Evolutionary conservation across 2,888 invertebrate species (phyloP).

Genomic region (Oscheius myriophilus): DNA sequence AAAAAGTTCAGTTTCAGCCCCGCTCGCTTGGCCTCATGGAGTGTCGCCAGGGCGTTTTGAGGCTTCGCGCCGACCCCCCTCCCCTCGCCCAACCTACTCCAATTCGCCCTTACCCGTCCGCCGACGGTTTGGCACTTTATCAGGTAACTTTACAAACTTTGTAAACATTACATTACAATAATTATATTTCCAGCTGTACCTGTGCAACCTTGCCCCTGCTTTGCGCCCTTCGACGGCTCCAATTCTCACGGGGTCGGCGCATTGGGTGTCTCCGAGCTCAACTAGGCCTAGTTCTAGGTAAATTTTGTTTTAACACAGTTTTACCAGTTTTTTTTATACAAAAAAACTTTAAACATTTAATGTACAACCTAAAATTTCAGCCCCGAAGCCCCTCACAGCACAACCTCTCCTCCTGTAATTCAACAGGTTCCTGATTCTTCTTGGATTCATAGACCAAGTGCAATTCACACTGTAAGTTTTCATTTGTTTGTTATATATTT

Average conservation of each 20-base stretch:
- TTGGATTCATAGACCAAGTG: too few species aligned
- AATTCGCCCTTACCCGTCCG: slow-evolving; percentile 21
- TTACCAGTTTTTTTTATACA: too few species aligned
- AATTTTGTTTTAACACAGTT: neutral
- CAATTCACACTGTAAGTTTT: too few species aligned
- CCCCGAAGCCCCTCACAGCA: slow-evolving; percentile 15
- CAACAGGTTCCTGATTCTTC: too few species aligned
- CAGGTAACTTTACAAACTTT: slow-evolving; percentile 17
- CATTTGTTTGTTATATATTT: too few species aligned
- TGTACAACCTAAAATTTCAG: neutral
- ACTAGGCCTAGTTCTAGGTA: slow-evolving; percentile 18
- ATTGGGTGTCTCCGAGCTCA: slow-evolving; percentile 17
- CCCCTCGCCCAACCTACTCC: slow-evolving; percentile 32
- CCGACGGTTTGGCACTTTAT: slow-evolving; percentile 30
- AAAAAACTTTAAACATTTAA: neutral
- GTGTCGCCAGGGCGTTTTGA: slow-evolving; percentile 28
- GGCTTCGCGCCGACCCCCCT: slow-evolving; percentile 27
- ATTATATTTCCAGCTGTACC: slow-evolving; percentile 19
- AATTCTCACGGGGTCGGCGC: slow-evolving; percentile 14
- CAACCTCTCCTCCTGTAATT: slow-evolving; percentile 2
- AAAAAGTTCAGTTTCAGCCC: neutral
- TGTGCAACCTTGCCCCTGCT: slow-evolving; percentile 19
- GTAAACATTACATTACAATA: too few species aligned
- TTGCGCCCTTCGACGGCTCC: slow-evolving; percentile 10
- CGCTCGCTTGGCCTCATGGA: slow-evolving; percentile 14